Base-by-base conservation (phyloP, 2,888 invertebrate species). In the Ellobium chinense region DNA sequence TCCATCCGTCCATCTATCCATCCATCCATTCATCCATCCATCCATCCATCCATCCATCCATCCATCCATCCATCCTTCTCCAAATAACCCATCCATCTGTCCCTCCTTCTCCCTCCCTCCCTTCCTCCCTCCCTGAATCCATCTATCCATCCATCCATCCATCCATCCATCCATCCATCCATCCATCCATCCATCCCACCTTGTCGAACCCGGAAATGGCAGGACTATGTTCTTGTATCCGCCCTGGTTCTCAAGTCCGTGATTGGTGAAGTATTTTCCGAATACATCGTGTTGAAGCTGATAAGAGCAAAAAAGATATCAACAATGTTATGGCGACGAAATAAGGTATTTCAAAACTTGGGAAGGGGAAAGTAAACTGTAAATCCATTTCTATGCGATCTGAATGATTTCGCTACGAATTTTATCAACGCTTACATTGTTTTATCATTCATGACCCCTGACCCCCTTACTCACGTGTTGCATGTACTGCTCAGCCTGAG, bases 401-500 rank as follows among this genome's bases (percentile, higher is more conserved):
- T n/a, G n/a, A n/a, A n/a, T n/a, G n/a, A n/a, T n/a, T n/a, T n/a
- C n/a, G n/a, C n/a, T n/a, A n/a, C n/a, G n/a, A n/a, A n/a, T n/a
- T n/a, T n/a, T n/a, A n/a, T 7, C 46, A 46, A 46, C 46, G 46
- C 46, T 12, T 7, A 46, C 46, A 46, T 7, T 12, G 18, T 18
- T 46, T 46, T 7, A 46, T 46, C 7, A 12, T 12, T 18, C 18
- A 18, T 18, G 46, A 46, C 9, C 18, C 7, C 18, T 18, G 7
- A 18, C 7, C 18, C 46, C 46, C 7, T 12, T 12, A 7, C 46
- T 18, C 69, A 80, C 83, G 58, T 81, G 31, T 14, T 73, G 21
- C 5, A 81, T 24, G 21, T 78, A 21, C 21, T 70, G 36, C 18
- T 86, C 79, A 2, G 86, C 88, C 24, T 84, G 78, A 2, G 58